Evolutionary conservation across 2,888 invertebrate genomes (phyloP).

Genomic region (Trachelus stipa): DNA sequence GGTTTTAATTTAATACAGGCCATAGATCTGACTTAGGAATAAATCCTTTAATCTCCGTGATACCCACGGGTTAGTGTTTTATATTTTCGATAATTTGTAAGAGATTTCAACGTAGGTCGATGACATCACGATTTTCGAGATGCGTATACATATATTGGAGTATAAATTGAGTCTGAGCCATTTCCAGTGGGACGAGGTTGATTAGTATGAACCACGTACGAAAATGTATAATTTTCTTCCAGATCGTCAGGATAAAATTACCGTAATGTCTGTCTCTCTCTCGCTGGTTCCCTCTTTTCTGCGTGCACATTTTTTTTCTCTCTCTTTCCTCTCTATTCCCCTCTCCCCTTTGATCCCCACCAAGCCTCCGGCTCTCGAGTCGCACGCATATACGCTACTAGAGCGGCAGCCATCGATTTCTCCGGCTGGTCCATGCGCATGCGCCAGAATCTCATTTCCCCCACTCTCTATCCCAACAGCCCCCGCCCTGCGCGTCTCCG

Average conservation of each 20-base stretch:
- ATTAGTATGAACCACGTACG: neutral
- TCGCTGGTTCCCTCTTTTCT: neutral
- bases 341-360: neutral
- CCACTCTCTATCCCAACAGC: neutral
- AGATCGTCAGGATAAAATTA: neutral
- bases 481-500: neutral
- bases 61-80: neutral
- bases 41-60: neutral
- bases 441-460: constrained; percentile 32
- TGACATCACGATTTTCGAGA: neutral
- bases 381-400: neutral
- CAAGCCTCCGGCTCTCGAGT: neutral
- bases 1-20: neutral
- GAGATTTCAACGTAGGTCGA: neutral
- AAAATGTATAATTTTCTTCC: neutral
- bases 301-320: neutral
- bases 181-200: neutral
- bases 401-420: constrained; percentile 56
- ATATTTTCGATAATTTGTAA: neutral
- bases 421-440: constrained; percentile 37
- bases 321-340: neutral
- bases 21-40: neutral
- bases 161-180: neutral
- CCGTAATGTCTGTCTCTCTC: neutral
- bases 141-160: neutral